phyloP scores from a whole-genome alignment of 1,140 invertebrate genomes.

The Stegodyphus dumicola region DNA sequence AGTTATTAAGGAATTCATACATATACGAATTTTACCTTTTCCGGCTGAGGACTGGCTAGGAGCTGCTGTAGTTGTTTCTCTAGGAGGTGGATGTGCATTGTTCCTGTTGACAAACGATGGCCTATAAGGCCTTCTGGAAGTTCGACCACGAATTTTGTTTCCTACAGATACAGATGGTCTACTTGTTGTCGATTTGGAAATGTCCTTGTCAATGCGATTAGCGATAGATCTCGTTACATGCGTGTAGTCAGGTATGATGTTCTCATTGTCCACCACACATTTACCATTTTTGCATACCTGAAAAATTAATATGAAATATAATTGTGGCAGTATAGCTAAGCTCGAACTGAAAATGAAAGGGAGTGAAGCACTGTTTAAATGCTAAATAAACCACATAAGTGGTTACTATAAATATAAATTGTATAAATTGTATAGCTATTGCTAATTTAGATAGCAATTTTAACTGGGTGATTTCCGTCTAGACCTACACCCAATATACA shows the following conservation, averaged over 20 bases:
- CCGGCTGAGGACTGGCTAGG: not conserved
- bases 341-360: too few relatives aligned
- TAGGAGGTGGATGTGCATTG: not conserved
- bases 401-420: too few relatives aligned
- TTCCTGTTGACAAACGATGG: constrained; percentile 1
- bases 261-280: constrained; percentile 90
- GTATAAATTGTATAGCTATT: too few relatives aligned
- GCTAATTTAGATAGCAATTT: too few relatives aligned
- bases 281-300: constrained; percentile 91
- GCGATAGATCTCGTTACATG: constrained; percentile 70
- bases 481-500: too few relatives aligned
- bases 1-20: not conserved
- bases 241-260: constrained; percentile 93
- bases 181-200: constrained; percentile 19
- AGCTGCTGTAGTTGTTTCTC: constrained; percentile 2
- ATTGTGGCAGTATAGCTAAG: too few relatives aligned
- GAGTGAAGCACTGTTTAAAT: too few relatives aligned
- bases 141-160: not conserved
- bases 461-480: too few relatives aligned
- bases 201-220: constrained; percentile 27
- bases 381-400: too few relatives aligned
- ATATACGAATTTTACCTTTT: constrained; percentile 19
- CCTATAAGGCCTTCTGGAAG: constrained; percentile 15
- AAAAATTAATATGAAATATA: too few relatives aligned
- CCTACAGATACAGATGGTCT: not conserved